Evolutionary conservation across 1,140 invertebrate species (phyloP), one percentile per base, ranked within the genome.

Genomic region (Drosophila pandora): DNA sequence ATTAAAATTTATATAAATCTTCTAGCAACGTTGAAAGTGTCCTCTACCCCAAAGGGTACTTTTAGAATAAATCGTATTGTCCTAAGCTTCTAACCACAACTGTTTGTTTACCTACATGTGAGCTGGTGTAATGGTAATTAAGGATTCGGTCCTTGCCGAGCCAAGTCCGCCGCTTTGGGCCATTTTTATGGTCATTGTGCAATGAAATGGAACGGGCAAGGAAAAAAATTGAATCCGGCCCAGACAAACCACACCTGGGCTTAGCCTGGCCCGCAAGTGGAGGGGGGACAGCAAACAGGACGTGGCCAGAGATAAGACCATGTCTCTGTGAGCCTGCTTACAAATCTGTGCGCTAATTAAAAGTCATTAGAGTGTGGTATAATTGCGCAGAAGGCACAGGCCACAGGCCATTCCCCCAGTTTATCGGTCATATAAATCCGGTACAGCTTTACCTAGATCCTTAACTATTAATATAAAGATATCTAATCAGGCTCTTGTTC

Each of bases 291-390:
- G 37, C 34, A 56, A 28, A 57, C 63, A 68, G 70, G 53, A 64
- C 63, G 59, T 71, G 67, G 37, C 45, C 59, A 22, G 17, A 78
- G 82, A 85, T 88, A 85, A 79, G 78, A 64, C 49, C 63, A 37
- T 21, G n/a, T 49, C 22, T 30, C 8, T 23, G 39, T 53, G 52
- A 37, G 43, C 43, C 17, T 74, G 65, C 64, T 64, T 79, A 85
- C 82, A 83, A 88, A 87, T 87, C 83, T 83, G 41, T 68, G 79
- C 80, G 63, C 85, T 87, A 88, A 87, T 87, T 87, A 87, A 88
- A 88, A 87, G 83, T 76, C 83, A 88, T 87, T 88, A 87, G 83
- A 72, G 63, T 69, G 65, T 52, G 76, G 61, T 64, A 49, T 87
- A 87, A 87, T 85, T 85, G 81, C 82, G 71, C 53, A 76, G 48